Evolutionary conservation across 2,888 invertebrate species (phyloP).

Genomic region (Anagyrus pseudococci): DNA sequence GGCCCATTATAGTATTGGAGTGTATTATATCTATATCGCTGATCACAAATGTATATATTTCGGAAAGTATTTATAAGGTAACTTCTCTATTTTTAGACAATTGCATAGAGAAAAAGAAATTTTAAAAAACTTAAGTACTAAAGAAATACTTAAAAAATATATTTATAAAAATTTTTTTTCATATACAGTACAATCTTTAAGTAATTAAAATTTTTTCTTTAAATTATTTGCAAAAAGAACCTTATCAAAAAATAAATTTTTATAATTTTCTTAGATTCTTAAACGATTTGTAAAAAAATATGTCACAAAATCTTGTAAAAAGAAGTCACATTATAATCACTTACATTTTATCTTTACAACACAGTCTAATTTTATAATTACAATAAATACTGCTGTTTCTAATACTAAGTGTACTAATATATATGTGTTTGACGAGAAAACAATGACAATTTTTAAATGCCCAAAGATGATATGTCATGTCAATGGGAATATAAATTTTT

Average conservation of each 20-base stretch:
- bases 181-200: neutral
- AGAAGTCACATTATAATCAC: constrained; percentile 22
- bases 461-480: constrained; percentile 31
- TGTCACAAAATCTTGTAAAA: constrained; percentile 18
- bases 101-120: neutral
- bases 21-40: no score
- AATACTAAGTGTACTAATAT: constrained; percentile 38
- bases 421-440: constrained; percentile 30
- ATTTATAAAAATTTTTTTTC: neutral
- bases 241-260: neutral
- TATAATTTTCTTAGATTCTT: neutral
- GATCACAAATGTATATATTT: constrained; percentile 16
- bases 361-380: constrained; percentile 36
- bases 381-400: constrained; percentile 38
- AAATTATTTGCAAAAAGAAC: neutral
- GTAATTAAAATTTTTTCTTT: neutral
- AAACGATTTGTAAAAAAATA: constrained; percentile 7
- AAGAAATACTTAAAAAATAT: neutral
- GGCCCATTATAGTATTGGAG: no score
- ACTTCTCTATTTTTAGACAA: constrained; percentile 9
- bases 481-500: constrained; percentile 25
- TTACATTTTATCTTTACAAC: constrained; percentile 22
- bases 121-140: neutral
- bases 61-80: constrained; percentile 16
- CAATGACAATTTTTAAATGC: constrained; percentile 31